These are phyloP conservation scores for Schizaphis graminum DNA, from an alignment of 2,888 invertebrate species.

Conservation along the genomic window DNA sequence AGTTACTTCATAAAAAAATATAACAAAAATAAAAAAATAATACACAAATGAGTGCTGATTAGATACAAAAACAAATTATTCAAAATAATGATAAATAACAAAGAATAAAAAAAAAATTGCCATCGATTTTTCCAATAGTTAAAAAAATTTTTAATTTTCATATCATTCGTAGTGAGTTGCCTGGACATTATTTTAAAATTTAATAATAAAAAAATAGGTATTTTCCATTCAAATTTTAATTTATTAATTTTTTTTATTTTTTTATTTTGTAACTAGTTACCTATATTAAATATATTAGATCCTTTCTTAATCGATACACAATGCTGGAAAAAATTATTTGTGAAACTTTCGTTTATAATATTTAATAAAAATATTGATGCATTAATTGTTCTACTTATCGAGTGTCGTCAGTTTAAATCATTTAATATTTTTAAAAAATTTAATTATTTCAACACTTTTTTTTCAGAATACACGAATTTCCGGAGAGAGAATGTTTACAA, in stretches of 20 bases:
- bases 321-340: not conserved
- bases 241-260: not conserved
- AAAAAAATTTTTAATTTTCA: too few relatives aligned
- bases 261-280: not conserved
- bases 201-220: not conserved
- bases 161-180: too few relatives aligned
- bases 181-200: not conserved
- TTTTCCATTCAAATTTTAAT: not conserved
- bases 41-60: too few relatives aligned
- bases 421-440: not conserved
- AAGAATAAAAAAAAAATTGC: too few relatives aligned
- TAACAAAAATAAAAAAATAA: not conserved
- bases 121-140: not conserved
- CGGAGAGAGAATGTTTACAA: slow-evolving; percentile 22
- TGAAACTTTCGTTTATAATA: not conserved
- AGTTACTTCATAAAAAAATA: not conserved
- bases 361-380: not conserved
- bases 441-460: not conserved
- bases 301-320: not conserved
- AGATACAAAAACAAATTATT: not conserved
- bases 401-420: not conserved
- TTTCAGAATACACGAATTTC: not conserved
- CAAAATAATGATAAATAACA: not conserved
- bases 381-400: not conserved
- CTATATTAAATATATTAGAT: not conserved